Evolutionary conservation across 2,797 vertebrate genomes (phyloP).

Genomic region (Macropodus opercularis): DNA sequence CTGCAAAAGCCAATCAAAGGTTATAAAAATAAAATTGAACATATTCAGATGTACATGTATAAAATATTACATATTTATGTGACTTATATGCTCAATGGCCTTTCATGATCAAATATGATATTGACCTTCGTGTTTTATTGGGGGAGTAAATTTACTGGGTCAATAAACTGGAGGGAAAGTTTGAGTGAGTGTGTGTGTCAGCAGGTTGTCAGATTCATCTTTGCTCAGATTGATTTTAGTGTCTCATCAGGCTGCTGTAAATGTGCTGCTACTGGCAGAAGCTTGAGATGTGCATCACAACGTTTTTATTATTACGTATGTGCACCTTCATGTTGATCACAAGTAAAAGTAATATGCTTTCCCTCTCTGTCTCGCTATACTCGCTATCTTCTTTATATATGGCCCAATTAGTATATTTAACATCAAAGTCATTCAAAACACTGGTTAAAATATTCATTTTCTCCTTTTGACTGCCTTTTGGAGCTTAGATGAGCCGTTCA

Average conservation of each 20-base stretch:
- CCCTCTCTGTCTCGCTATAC: too few species aligned
- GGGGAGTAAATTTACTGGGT: constrained; percentile 32
- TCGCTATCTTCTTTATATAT: too few species aligned
- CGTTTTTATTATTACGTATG: neutral
- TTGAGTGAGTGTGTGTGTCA: neutral
- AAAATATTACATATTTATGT: constrained; percentile 40
- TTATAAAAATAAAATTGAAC: constrained; percentile 16
- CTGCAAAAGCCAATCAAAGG: constrained; percentile 9
- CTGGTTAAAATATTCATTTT: too few species aligned
- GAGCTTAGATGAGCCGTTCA: too few species aligned
- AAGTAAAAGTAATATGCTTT: neutral
- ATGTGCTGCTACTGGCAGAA: constrained; percentile 29
- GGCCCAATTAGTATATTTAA: too few species aligned
- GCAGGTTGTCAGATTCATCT: constrained; percentile 27
- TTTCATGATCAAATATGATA: constrained; percentile 44
- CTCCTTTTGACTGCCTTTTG: too few species aligned
- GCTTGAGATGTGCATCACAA: neutral
- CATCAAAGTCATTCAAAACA: too few species aligned
- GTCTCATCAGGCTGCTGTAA: constrained; percentile 33
- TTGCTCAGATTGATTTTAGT: constrained; percentile 51
- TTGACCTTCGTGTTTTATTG: constrained; percentile 43
- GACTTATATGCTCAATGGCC: constrained; percentile 36
- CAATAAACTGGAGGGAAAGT: constrained; percentile 32
- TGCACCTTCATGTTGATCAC: neutral
- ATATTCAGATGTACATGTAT: constrained; percentile 20